Evolutionary conservation across 2,113 vertebrate genomes (phyloP).

Genomic region (Sander vitreus): DNA sequence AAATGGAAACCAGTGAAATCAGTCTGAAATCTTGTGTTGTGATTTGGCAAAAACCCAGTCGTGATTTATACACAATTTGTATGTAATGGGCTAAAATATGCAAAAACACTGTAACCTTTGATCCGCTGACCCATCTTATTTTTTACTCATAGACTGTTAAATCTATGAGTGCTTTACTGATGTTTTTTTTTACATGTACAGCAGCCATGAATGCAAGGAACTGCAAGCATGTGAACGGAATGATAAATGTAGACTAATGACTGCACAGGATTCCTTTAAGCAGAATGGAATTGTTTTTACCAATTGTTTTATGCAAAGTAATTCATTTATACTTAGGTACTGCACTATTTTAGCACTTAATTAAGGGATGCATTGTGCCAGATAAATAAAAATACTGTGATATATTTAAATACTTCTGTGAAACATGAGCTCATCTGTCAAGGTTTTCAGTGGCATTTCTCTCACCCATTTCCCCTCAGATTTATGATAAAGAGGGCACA

Average conservation of each 20-base stretch:
- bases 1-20: constrained; percentile 12
- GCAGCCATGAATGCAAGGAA: constrained; percentile 1
- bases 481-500: constrained; percentile 99
- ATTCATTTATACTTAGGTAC: background rate
- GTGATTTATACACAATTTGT: constrained; percentile 15
- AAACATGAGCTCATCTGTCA: background rate
- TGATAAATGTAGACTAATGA: constrained; percentile 8
- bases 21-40: background rate
- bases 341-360: background rate
- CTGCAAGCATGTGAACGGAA: constrained; percentile 43
- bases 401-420: background rate
- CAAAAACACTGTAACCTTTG: constrained; percentile 34
- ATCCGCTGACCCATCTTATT: constrained; percentile 16
- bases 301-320: background rate
- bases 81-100: constrained; percentile 39
- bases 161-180: constrained; percentile 54
- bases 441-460: constrained; percentile 11
- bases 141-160: constrained; percentile 48
- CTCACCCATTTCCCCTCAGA: constrained; percentile 73
- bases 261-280: constrained; percentile 3
- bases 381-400: background rate
- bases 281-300: background rate
- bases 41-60: background rate
- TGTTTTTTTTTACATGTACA: constrained; percentile 28
- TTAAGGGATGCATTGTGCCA: background rate